A percentile compares a stretch with the other conserved stretches of the same genome.
Evolutionary conservation across 2,113 vertebrate species (phyloP).

Genomic region (Oncorhynchus keta): DNA sequence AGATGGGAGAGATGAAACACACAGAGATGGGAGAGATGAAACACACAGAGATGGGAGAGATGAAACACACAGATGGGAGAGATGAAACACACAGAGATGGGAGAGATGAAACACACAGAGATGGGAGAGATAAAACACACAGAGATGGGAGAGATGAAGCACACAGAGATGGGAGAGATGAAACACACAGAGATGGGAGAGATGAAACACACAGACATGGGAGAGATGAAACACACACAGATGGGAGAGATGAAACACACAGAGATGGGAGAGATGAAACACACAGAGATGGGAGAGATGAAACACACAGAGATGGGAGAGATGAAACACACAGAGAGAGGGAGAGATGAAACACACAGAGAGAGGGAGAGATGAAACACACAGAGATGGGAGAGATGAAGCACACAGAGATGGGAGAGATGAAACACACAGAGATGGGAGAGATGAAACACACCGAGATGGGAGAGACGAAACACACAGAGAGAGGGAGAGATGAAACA

Average conservation of each 20-base stretch:
- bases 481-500: not conserved
- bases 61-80: not conserved
- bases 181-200: too few relatives aligned
- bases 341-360: not conserved
- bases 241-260: not conserved
- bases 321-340: not conserved
- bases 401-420: not conserved
- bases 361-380: conserved; percentile 1
- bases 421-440: too few relatives aligned
- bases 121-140: not conserved
- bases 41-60: not conserved
- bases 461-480: not conserved
- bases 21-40: not conserved
- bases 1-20: not conserved
- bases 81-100: too few relatives aligned
- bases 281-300: conserved; percentile 3
- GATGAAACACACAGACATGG: not conserved
- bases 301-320: too few relatives aligned
- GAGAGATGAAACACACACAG: not conserved
- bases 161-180: not conserved
- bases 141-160: not conserved
- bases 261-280: too few relatives aligned
- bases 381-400: not conserved
- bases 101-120: not conserved
- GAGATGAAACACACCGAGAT: not conserved